Percentiles rank a stretch among this genome's conserved stretches.
These are phyloP conservation scores for Tiliqua scincoides DNA, from an alignment of 2,113 vertebrate species.

Conservation along the genomic window DNA sequence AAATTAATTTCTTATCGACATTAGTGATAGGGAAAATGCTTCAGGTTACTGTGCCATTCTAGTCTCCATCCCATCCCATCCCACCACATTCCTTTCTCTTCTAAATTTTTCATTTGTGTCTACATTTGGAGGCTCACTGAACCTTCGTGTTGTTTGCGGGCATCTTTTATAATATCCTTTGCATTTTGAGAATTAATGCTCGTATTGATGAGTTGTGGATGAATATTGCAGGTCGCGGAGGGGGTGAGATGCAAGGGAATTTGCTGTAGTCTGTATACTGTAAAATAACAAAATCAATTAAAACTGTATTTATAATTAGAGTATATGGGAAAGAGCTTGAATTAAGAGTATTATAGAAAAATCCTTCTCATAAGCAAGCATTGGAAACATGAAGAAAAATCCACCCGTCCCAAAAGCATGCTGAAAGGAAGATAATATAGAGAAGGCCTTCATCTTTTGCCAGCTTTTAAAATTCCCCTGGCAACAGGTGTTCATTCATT, in stretches of 20 bases:
- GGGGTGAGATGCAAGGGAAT: background rate
- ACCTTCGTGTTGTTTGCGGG: background rate
- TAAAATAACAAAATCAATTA: background rate
- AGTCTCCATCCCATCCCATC: background rate
- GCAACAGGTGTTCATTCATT: slow-evolving; percentile 40
- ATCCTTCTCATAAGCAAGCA: background rate
- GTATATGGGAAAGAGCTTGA: background rate
- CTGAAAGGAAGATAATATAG: background rate
- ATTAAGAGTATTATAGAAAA: background rate
- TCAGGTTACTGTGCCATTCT: background rate
- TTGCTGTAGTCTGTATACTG: background rate
- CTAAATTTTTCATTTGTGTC: background rate
- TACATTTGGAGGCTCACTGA: background rate
- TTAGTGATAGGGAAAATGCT: background rate
- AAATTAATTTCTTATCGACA: too few species aligned
- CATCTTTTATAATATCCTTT: background rate
- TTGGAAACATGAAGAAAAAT: background rate
- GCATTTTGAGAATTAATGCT: background rate
- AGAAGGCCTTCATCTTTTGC: background rate
- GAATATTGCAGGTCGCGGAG: background rate
- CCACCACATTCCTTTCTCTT: background rate
- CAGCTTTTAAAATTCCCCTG: slow-evolving; percentile 7
- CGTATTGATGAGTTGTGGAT: background rate
- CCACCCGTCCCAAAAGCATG: background rate
- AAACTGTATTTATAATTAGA: background rate